Evolutionary conservation across 92 coral and sea anemone species (phyloP), one percentile per base, ranked within the genome.

Genomic region (Epizoanthus rinbou): DNA sequence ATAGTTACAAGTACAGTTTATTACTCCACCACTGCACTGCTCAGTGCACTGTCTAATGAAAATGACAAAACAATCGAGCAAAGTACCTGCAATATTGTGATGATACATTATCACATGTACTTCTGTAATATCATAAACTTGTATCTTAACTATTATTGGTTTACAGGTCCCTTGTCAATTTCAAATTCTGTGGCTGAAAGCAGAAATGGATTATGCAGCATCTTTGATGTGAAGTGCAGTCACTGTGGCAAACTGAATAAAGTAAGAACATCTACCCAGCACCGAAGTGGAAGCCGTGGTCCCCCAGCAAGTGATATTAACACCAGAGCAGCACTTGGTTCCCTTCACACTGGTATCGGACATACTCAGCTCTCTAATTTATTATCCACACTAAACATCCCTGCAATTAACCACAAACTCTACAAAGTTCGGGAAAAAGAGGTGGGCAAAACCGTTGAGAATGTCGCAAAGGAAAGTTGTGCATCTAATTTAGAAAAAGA

Each of bases 341-440:
- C 83, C 28, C 84, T 92, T 3, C 89, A 92, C 45, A 68, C 91
- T 45, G 93, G 93, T 18, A 89, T 89, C 45, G 89, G 95, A 7
- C 66, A 92, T 43, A 86, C 84, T 11, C 96, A 92, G 76, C 57
- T 89, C 31, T 85, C 87, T 69, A 87, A 85, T 65, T 23, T 89
- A 16, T 28, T 92, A 25, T 85, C 86, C 3, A 80, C 86, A 64
- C 28, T 89, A 7, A 87, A 89, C 75, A 57, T 89, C 17, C 91
- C 91, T n/a, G 13, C 89, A 50, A 57, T 87, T 28, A 89, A 84
- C 56, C 59, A 74, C 6, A 73, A 33, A 22, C 80, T 85, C 6
- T 92, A 86, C 80, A 92, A 92, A 59, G 57, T 21, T 57, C 23
- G 95, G 72, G 95, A 87, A 79, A 80, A 78, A n/a, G 91, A 92